Evolutionary conservation across 2,797 vertebrate genomes (phyloP).

Genomic region (Xiphorhynchus erythropygius): DNA sequence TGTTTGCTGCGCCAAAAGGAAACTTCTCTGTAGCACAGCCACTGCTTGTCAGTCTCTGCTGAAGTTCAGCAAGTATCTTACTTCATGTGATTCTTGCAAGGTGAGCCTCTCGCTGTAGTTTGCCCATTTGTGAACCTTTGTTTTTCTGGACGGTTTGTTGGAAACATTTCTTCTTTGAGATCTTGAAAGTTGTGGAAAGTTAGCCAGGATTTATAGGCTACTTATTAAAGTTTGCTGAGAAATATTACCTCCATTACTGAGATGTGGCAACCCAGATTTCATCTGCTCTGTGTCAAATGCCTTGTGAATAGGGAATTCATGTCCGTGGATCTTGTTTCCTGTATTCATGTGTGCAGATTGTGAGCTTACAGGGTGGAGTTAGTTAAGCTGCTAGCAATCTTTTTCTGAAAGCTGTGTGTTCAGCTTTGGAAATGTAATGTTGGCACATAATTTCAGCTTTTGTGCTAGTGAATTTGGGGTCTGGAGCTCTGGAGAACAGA

Average conservation of each 20-base stretch:
- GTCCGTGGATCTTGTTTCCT: background rate
- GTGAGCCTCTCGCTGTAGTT: background rate
- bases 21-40: background rate
- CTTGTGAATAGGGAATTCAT: background rate
- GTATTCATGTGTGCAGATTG: background rate
- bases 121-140: background rate
- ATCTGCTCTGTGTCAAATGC: background rate
- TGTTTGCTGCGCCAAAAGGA: background rate
- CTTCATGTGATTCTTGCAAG: fast-evolving
- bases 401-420: background rate
- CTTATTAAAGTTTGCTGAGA: background rate
- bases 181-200: background rate
- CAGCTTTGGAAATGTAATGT: background rate
- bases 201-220: background rate
- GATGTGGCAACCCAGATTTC: background rate
- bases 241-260: background rate
- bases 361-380: background rate
- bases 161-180: background rate
- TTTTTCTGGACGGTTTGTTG: background rate
- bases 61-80: background rate
- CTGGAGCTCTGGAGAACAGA: background rate
- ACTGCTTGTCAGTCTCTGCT: background rate
- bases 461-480: background rate
- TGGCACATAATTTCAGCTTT: background rate
- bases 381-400: background rate